Evolutionary conservation across 1,140 invertebrate species (phyloP).

Genomic region (Conopomorpha cramerella): DNA sequence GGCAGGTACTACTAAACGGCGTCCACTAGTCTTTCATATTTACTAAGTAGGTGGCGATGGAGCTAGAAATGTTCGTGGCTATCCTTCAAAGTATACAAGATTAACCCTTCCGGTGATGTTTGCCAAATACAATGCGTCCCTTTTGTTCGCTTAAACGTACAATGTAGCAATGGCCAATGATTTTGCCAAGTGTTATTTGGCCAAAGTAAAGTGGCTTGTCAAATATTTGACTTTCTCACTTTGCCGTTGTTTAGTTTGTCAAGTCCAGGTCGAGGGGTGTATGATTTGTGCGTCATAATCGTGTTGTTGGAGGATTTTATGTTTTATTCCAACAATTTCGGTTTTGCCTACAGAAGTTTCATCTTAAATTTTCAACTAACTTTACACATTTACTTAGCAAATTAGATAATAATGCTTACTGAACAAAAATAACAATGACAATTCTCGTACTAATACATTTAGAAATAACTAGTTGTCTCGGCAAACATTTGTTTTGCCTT

Average conservation of each 20-base stretch:
- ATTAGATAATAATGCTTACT: too few relatives aligned
- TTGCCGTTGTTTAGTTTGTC: slow-evolving; percentile 1
- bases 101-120: slow-evolving; percentile 6
- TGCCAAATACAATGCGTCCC: slow-evolving; percentile 18
- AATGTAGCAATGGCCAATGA: too few relatives aligned
- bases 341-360: background rate
- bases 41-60: background rate
- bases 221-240: slow-evolving; percentile 38
- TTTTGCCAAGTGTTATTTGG: slow-evolving; percentile 21
- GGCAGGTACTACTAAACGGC: too few relatives aligned
- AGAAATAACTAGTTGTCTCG: too few relatives aligned
- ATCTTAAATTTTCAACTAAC: background rate
- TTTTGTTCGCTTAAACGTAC: slow-evolving; percentile 11
- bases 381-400: background rate
- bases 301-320: background rate
- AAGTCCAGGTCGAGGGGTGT: background rate
- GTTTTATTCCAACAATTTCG: too few relatives aligned
- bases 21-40: too few relatives aligned
- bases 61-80: background rate
- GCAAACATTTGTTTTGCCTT: too few relatives aligned
- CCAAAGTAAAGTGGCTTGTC: slow-evolving; percentile 15
- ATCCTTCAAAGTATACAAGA: background rate
- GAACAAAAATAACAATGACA: too few relatives aligned
- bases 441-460: too few relatives aligned
- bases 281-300: too few relatives aligned